Evolutionary conservation across 2,888 invertebrate species (phyloP).

Genomic region (Globia sparganii): DNA sequence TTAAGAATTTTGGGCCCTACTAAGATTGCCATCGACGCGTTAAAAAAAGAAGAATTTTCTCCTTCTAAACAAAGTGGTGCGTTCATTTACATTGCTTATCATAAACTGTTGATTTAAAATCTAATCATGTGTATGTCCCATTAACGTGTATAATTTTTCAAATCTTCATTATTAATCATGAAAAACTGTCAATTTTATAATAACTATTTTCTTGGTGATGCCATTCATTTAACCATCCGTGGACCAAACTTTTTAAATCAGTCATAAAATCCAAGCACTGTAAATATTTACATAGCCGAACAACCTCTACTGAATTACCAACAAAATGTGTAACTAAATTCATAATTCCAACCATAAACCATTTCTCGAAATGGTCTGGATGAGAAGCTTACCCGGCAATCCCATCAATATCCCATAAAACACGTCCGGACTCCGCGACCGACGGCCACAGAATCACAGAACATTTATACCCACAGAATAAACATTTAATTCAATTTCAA

Average conservation of each 20-base stretch:
- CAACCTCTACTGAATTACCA: background rate
- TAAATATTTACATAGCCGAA: background rate
- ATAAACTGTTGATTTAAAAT: background rate
- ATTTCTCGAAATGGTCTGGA: conserved; percentile 34
- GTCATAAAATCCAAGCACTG: background rate
- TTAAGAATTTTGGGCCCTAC: background rate
- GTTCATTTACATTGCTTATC: background rate
- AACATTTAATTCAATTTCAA: conserved; percentile 59
- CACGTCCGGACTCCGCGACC: conserved; percentile 47
- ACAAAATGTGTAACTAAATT: conserved; percentile 8
- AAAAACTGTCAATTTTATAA: background rate
- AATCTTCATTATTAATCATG: background rate
- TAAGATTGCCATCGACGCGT: background rate
- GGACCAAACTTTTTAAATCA: background rate
- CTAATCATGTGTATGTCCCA: background rate
- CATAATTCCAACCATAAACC: conserved; percentile 6
- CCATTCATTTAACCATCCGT: background rate
- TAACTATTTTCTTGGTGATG: no score
- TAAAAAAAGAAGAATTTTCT: background rate
- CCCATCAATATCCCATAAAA: conserved; percentile 49
- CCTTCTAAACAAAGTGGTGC: background rate
- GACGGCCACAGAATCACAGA: conserved; percentile 39
- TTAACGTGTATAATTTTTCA: background rate
- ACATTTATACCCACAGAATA: no score
- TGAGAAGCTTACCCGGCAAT: conserved; percentile 46